Conservation (phyloP, 2,797 vertebrate genomes). For the Hippocampus kuda region DNA sequence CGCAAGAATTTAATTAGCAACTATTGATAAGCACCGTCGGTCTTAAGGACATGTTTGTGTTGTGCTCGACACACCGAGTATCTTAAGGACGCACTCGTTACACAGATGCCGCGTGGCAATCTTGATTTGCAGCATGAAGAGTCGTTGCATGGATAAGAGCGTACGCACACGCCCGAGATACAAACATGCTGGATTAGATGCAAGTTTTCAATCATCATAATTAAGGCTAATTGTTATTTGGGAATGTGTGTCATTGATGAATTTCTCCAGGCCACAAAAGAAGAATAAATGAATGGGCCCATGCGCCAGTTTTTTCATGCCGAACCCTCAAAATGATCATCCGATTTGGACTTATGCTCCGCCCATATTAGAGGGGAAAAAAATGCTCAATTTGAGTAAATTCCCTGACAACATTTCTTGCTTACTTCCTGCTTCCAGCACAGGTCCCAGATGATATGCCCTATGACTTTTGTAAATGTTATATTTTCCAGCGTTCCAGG, state of each 20-base stretch:
- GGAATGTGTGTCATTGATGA: slow-evolving; percentile 56
- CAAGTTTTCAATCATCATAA: slow-evolving; percentile 62
- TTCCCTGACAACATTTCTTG: neutral
- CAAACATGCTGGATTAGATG: slow-evolving; percentile 47
- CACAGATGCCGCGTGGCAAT: slow-evolving; percentile 45
- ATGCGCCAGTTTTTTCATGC: neutral
- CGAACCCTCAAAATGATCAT: neutral
- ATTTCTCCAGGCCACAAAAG: slow-evolving; percentile 44
- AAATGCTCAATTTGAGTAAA: neutral
- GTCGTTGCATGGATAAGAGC: slow-evolving; percentile 18
- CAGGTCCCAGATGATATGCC: neutral
- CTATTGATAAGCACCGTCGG: slow-evolving; percentile 57
- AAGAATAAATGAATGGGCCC: slow-evolving; percentile 11
- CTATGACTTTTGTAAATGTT: neutral
- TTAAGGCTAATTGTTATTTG: slow-evolving; percentile 63
- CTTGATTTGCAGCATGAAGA: slow-evolving; percentile 54
- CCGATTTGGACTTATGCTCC: neutral
- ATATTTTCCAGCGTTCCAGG: too few species aligned
- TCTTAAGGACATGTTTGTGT: slow-evolving; percentile 63
- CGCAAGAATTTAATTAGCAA: slow-evolving; percentile 63
- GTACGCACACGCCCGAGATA: slow-evolving; percentile 31
- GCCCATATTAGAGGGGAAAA: too few species aligned
- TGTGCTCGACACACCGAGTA: slow-evolving; percentile 22
- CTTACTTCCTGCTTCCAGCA: neutral
- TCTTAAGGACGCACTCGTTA: slow-evolving; percentile 48